Conservation (phyloP, 1,140 invertebrate species). For the Panulirus ornatus region DNA sequence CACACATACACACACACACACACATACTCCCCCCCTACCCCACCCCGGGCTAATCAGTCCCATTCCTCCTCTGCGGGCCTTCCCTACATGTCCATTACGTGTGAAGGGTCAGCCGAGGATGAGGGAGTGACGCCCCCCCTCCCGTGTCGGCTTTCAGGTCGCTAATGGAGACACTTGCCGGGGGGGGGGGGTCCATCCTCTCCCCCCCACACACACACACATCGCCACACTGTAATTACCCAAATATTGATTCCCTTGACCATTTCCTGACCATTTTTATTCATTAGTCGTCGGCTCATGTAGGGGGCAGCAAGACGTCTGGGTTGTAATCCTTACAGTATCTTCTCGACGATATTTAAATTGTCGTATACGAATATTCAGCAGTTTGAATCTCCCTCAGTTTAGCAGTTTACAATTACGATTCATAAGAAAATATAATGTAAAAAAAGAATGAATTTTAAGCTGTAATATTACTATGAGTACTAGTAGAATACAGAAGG, state of each 20-base stretch:
- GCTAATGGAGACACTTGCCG: constrained; percentile 35
- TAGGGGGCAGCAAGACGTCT: no score
- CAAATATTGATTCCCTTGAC: background rate
- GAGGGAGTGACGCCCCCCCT: constrained; percentile 11
- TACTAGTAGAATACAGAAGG: no score
- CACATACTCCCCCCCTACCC: background rate
- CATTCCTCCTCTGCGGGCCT: background rate
- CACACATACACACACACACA: background rate
- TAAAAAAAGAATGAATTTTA: no score
- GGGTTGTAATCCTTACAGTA: no score
- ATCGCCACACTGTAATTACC: background rate
- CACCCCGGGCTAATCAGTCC: no score
- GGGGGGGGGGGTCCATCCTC: background rate
- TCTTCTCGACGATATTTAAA: no score
- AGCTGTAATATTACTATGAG: no score
- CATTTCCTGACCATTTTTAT: background rate
- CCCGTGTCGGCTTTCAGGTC: constrained; percentile 32
- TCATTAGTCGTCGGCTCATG: no score
- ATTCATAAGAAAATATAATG: no score
- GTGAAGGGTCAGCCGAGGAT: background rate
- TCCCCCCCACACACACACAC: background rate
- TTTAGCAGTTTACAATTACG: no score
- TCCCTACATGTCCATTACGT: constrained; percentile 21
- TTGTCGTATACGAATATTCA: no score
- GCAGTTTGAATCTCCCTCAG: no score